Evolutionary conservation across 2,113 vertebrate species (phyloP), one percentile per base, ranked within the genome.

Genomic region (Dicerorhinus sumatrensis): DNA sequence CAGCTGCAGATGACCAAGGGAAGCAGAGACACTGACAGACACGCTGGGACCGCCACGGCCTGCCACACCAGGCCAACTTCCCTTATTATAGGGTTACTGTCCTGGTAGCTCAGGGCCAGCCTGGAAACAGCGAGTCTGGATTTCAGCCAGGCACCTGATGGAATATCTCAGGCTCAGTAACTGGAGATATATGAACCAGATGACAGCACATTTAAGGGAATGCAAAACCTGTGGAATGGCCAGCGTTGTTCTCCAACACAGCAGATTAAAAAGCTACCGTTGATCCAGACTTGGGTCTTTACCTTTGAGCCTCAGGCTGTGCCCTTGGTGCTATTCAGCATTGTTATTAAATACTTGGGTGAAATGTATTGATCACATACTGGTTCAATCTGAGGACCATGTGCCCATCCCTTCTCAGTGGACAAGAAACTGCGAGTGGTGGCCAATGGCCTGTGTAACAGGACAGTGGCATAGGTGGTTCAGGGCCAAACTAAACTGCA

Each of bases 91-190:
- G 36, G 25, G 46, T 62, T 39, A 36, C 60, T 21, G 23, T 73
- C 23, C 21, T 54, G 27, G 84, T 54, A 39, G 91, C 42, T 67
- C 21, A 54, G 72, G 85, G 63, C 72, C 42, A 36, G 81, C 23
- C 18, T 36, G 27, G 86, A 81, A 89, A 77, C 29, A 29, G 42
- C 1, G 4, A n/a, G 17, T 46, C 70, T 80, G 76, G 85, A 80
- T 69, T 72, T 88, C 56, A 23, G 85, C 80, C 63, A 84, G 69
- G 42, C 8, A 58, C 31, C 42, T 88, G 85, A 69, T 54, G 77
- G 85, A 62, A 12, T 56, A 88, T 85, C 92, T 89, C 54, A 77
- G 83, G 80, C 58, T 89, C 58, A 67, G 54, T 72, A 81, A 84
- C 89, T 25, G 51, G 62, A 85, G 81, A 93, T 14, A 7, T 2